phyloP scores from a whole-genome alignment of 2,888 invertebrate genomes.

The Thymelicus acteon region DNA sequence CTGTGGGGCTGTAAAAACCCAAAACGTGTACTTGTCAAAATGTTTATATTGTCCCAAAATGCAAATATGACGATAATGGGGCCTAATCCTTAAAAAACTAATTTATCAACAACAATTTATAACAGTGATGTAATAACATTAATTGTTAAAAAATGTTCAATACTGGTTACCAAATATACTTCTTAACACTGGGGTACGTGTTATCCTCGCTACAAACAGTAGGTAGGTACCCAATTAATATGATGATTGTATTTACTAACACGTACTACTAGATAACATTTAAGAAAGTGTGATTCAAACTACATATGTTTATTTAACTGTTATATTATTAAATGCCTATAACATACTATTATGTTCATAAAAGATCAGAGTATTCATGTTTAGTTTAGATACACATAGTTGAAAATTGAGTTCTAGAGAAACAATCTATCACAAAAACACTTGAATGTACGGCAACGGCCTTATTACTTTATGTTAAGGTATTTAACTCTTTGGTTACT shows the following conservation, averaged over 20 bases:
- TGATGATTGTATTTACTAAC: constrained; percentile 16
- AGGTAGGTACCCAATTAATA: constrained; percentile 7
- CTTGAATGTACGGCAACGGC: neutral
- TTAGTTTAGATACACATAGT: constrained; percentile 17
- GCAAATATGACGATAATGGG: constrained; percentile 65
- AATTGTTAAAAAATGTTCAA: constrained; percentile 40
- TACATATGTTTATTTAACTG: constrained; percentile 29
- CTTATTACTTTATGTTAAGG: neutral
- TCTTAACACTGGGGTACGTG: constrained; percentile 21
- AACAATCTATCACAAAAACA: constrained; percentile 12
- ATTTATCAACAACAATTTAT: constrained; percentile 68
- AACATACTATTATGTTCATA: constrained; percentile 26
- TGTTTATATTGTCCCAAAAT: constrained; percentile 72
- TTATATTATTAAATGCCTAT: constrained; percentile 34
- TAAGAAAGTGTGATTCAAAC: constrained; percentile 27
- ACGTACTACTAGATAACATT: constrained; percentile 34
- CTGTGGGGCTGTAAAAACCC: constrained; percentile 74
- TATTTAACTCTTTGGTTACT: no score
- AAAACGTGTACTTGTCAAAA: constrained; percentile 64
- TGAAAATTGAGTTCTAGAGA: constrained; percentile 22
- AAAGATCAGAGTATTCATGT: constrained; percentile 28
- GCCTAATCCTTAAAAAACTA: constrained; percentile 75
- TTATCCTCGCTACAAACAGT: neutral
- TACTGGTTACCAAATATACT: constrained; percentile 24
- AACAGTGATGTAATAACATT: constrained; percentile 63